Conservation (phyloP, 2,888 invertebrate genomes). For the Nomada ferruginata region DNA sequence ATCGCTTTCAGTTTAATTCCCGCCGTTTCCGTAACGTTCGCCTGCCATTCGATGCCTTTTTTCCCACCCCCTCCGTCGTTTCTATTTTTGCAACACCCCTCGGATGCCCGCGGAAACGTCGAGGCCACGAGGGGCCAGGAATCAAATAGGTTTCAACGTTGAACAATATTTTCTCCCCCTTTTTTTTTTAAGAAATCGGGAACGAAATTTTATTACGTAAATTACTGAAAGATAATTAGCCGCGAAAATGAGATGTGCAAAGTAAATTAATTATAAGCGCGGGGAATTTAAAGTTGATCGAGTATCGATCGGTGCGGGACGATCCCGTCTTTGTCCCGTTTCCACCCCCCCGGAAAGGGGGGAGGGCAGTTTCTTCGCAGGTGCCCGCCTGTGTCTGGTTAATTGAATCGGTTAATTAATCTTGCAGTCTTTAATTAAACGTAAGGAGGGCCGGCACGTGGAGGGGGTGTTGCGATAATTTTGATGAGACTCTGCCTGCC, state of each 20-base stretch:
- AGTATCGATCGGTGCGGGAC: conserved; percentile 9
- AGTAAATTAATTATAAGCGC: too few relatives aligned
- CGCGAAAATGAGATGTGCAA: too few relatives aligned
- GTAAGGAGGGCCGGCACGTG: conserved; percentile 9
- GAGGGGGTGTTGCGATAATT: conserved; percentile 17
- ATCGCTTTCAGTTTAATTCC: conserved; percentile 73
- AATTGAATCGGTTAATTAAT: conserved; percentile 44
- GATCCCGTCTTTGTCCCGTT: conserved; percentile 11
- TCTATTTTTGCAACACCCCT: too few relatives aligned
- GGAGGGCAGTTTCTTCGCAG: conserved; percentile 16
- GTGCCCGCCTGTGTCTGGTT: conserved; percentile 21
- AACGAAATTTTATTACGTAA: too few relatives aligned
- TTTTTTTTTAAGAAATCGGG: too few relatives aligned
- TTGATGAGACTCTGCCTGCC: conserved; percentile 22
- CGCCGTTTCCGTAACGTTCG: not conserved
- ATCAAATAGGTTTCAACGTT: too few relatives aligned
- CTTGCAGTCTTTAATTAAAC: conserved; percentile 44
- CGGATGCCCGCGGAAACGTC: too few relatives aligned
- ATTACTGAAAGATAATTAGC: too few relatives aligned
- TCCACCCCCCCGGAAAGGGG: not conserved
- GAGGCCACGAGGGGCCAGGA: too few relatives aligned
- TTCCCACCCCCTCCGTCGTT: too few relatives aligned
- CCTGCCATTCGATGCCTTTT: not conserved
- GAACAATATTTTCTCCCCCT: too few relatives aligned
- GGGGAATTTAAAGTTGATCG: not conserved